A percentile compares a stretch with the other conserved stretches of the same genome.
phyloP scores from a whole-genome alignment of 2,797 vertebrate species.

The Cynodonichthys magdalenae region DNA sequence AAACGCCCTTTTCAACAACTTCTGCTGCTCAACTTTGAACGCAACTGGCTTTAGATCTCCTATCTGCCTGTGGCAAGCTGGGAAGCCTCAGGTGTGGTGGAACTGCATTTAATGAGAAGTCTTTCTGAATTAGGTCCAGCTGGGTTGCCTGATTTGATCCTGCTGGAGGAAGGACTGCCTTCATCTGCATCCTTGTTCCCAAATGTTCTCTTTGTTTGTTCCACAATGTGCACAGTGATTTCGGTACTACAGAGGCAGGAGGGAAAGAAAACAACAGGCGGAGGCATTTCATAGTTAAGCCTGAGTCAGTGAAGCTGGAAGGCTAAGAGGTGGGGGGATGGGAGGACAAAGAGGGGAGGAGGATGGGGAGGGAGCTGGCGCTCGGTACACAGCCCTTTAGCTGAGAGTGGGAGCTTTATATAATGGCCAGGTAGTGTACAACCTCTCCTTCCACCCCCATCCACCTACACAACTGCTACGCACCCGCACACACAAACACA shows the following conservation, averaged over 20 bases:
- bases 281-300: constrained; percentile 80
- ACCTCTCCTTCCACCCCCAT: constrained; percentile 42
- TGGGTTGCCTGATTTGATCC: constrained; percentile 11
- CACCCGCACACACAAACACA: constrained; percentile 58
- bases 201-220: constrained; percentile 53
- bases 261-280: constrained; percentile 75
- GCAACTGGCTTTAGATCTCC: constrained; percentile 32
- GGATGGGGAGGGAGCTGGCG: constrained; percentile 68
- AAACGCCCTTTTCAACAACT: constrained; percentile 27
- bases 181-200: constrained; percentile 33
- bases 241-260: constrained; percentile 56
- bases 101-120: constrained; percentile 36
- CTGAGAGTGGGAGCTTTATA: constrained; percentile 74
- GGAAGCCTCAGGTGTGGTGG: constrained; percentile 57
- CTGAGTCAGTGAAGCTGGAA: constrained; percentile 80
- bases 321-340: constrained; percentile 79
- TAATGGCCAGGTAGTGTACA: constrained; percentile 78
- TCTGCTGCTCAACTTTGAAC: constrained; percentile 17
- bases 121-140: constrained; percentile 32
- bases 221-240: constrained; percentile 44
- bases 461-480: constrained; percentile 56
- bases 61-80: constrained; percentile 43
- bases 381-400: constrained; percentile 69
- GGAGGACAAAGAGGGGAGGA: constrained; percentile 64
- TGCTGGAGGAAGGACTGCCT: constrained; percentile 2